Base-by-base conservation (phyloP, 2,797 vertebrate genomes). In the Aselliscus stoliczkanus region DNA sequence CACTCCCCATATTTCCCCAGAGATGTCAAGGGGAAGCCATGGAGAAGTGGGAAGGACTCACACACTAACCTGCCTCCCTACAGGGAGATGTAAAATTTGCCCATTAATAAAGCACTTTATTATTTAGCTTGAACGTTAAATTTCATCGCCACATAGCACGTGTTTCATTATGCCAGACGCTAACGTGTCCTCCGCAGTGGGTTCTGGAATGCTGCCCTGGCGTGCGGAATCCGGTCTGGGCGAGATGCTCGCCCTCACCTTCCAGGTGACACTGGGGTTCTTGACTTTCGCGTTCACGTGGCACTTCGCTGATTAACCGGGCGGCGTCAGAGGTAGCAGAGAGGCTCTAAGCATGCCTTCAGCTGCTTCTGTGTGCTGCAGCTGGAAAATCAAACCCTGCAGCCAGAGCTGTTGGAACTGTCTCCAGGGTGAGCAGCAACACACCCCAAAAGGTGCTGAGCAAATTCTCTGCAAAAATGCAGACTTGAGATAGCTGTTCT, bases 91-190 rank as follows among this genome's bases (percentile, higher is more conserved):
- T 94, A 86, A 95, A 94, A 84, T 58, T 50, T 54, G 31, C 76
- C 92, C 62, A 37, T 87, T 93, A 94, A 81, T 83, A 94, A 96
- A 90, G 39, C 73, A 42, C 89, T 93, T 94, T 92, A 89, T 72
- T 75, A 72, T 52, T 82, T 31, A 75, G 80, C 75, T 90, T 27
- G 77, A 92, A 96, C 83, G 42, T 94, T 76, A 56, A 25, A 91
- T 96, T 94, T 94, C 84, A 85, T 92, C n/a, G 1, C 80, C 23
- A 29, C 52, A 7, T 18, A 87, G 76, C 87, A 73, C 50, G 95
- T 70, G 90, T 93, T 96, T 96, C 88, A 54, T 94, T 94, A 95
- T 25, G 39, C n/a, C 79, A 84, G 87, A 83, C 39, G 52, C 83
- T 18, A 54, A 50, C 15, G 1, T 73, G 47, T 39, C 75, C 79